These are phyloP conservation scores for Falco biarmicus DNA, from an alignment of 2,797 vertebrate species.

Conservation along the genomic window DNA sequence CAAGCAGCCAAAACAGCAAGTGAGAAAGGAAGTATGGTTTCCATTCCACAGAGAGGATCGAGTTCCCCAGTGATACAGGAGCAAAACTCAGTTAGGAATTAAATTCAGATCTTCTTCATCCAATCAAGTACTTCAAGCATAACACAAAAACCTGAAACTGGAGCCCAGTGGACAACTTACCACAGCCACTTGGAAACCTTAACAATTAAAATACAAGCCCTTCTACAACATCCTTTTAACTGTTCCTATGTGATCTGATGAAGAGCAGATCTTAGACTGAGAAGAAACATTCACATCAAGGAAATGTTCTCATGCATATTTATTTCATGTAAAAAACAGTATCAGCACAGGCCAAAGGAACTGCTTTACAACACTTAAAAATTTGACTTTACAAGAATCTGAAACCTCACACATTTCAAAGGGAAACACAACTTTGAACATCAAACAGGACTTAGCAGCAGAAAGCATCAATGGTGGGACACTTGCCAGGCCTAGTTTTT, in stretches of 20 bases:
- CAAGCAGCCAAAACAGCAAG: not conserved
- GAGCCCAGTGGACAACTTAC: not conserved
- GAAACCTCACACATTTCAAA: conserved; percentile 41
- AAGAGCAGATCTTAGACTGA: not conserved
- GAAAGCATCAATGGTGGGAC: not conserved
- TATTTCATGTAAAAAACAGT: not conserved
- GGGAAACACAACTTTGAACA: conserved; percentile 13
- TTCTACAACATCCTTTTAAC: not conserved
- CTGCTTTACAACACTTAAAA: not conserved
- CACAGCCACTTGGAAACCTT: not conserved
- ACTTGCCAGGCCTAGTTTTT: not conserved
- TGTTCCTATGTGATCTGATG: not conserved
- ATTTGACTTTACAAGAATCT: conserved; percentile 12
- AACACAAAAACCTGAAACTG: not conserved
- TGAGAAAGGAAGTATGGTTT: not conserved
- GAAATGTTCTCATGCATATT: conserved; percentile 36
- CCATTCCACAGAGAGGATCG: not conserved
- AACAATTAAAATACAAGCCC: not conserved
- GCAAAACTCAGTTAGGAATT: not conserved
- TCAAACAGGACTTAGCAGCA: conserved; percentile 32
- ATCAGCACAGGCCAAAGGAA: not conserved
- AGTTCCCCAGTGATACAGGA: not conserved
- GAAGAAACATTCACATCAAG: not conserved
- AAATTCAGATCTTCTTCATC: not conserved
- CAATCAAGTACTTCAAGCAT: not conserved